Conservation (phyloP, 2,113 vertebrate genomes). For the Pomatorhinus ruficollis region DNA sequence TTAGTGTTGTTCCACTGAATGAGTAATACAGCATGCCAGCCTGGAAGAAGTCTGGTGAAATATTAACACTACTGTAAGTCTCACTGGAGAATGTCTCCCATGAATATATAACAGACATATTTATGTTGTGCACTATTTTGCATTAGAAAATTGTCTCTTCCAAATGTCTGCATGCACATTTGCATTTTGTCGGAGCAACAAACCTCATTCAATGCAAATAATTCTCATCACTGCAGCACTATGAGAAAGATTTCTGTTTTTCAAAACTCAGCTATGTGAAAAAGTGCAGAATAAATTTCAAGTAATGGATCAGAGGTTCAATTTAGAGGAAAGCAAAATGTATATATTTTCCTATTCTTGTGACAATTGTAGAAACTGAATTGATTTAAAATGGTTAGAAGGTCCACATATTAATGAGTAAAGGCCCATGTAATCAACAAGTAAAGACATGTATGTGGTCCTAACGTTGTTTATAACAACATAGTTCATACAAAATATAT, state of each 20-base stretch:
- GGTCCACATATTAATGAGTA: neutral
- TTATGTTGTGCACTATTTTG: neutral
- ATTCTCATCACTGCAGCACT: neutral
- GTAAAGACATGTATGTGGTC: neutral
- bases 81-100: neutral
- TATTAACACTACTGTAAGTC: neutral
- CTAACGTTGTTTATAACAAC: neutral
- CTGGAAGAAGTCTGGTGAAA: neutral
- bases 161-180: neutral
- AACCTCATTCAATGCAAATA: neutral
- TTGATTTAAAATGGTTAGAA: neutral
- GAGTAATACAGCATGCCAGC: neutral
- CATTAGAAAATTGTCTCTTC: neutral
- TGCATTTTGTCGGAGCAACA: neutral
- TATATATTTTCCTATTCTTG: neutral
- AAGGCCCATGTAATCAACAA: neutral
- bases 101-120: neutral
- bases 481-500: neutral
- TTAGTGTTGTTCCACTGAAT: neutral
- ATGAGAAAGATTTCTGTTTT: neutral
- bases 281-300: constrained; percentile 2
- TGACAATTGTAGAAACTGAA: neutral
- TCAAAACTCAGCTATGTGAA: neutral
- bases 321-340: neutral
- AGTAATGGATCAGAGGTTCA: neutral